Evolutionary conservation across 1,140 invertebrate species (phyloP), one percentile per base, ranked within the genome.

Genomic region (Drosophila insularis): DNA sequence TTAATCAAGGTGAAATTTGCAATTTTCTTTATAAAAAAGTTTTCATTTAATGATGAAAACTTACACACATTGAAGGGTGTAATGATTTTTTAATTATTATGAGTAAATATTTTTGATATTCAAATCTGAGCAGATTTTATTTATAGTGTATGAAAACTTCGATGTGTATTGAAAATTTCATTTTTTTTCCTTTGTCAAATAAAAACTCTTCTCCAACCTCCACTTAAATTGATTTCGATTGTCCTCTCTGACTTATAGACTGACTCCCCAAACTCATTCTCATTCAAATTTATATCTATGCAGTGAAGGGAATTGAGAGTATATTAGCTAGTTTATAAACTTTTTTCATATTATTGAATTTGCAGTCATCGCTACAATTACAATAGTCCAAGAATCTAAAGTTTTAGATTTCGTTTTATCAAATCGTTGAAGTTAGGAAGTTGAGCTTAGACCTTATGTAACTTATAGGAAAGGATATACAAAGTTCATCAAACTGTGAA

Each of bases 261-360:
- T 27, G 40, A 46, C 58, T 68, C 10, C 58, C 27, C 39, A 74
- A 74, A 74, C 72, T 63, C 59, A 69, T 75, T 75, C 63, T 53
- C 72, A 65, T 74, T 35, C 54, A 63, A 76, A 54, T 39, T 67
- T 61, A 40, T 54, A 55, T 23, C 17, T 19, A 55, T 35, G n/a
- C 10, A 27, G 5, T 0, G 1, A 10, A 43, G 14, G 11, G 35
- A 13, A 37, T 37, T 11, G 8, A 17, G 43, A 3, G 3, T 50
- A 50, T 50, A 11, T 21, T 21, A 1, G 17, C 17, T 50, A 6
- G 10, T 50, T 7, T 46, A 0, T 5, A n/a, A 14, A 40, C 4
- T n/a, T 14, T 40, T 2, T 4, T 40, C 0, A 5, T 6, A 27
- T 27, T 27, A 27, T 21, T 2, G 2, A 2, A 23, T 23, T 23